phyloP scores from a whole-genome alignment of 2,113 vertebrate species.

The Antechinus flavipes region DNA sequence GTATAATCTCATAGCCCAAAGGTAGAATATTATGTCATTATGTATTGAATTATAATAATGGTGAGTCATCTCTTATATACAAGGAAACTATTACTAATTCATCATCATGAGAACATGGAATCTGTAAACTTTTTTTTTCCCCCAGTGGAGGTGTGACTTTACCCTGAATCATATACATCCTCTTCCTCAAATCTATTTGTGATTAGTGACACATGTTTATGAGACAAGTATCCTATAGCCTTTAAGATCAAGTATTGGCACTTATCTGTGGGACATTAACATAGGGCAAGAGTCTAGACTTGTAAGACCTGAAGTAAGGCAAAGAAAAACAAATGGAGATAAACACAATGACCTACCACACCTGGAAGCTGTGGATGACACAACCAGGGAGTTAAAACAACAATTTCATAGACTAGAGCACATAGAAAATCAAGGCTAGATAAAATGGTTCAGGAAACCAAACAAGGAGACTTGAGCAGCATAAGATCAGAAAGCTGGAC shows the following conservation, averaged over 20 bases:
- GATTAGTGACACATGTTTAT: neutral
- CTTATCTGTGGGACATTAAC: neutral
- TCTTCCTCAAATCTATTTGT: neutral
- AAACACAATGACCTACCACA: neutral
- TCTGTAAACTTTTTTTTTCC: neutral
- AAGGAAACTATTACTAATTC: neutral
- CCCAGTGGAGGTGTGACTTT: neutral
- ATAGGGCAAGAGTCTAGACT: neutral
- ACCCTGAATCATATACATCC: neutral
- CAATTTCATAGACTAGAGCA: neutral
- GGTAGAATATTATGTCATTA: neutral
- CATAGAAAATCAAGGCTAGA: neutral
- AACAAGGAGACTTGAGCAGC: neutral
- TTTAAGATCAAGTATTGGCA: neutral
- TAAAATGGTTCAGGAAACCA: neutral
- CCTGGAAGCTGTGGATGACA: neutral
- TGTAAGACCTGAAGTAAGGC: neutral
- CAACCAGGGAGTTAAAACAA: neutral
- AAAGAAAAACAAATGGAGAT: neutral
- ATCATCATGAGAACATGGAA: neutral
- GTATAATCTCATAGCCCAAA: neutral
- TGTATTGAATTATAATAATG: neutral
- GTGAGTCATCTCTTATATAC: neutral
- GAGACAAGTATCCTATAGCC: neutral
- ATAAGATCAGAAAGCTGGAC: neutral